Evolutionary conservation across 64 coral and sea anemone species (phyloP).

Genomic region (Cladopsammia gracilis): DNA sequence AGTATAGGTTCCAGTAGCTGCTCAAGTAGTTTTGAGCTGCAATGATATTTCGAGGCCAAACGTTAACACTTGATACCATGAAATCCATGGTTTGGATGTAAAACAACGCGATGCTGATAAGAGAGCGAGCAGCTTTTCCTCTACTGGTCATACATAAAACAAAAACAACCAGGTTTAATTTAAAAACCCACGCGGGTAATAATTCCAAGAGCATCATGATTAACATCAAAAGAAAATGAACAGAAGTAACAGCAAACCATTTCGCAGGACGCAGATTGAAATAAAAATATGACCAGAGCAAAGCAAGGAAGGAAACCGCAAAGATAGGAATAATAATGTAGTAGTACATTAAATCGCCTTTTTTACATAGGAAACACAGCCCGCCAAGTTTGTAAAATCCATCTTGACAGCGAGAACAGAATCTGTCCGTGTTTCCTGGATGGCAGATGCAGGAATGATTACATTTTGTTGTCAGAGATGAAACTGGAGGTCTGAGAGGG

Average conservation of each 20-base stretch:
- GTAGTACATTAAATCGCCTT: background rate
- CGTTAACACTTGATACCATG: constrained; percentile 12
- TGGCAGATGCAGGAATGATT: background rate
- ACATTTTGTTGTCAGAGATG: background rate
- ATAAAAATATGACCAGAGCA: constrained; percentile 10
- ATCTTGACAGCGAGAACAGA: background rate
- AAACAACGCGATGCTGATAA: constrained; percentile 41
- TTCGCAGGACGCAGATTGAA: background rate
- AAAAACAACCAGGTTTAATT: constrained; percentile 28
- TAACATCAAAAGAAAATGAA: constrained; percentile 2
- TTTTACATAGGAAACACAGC: background rate
- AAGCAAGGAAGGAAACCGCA: background rate
- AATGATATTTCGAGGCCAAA: constrained; percentile 40
- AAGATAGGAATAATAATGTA: background rate
- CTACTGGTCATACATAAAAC: constrained; percentile 26
- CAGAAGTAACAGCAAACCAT: background rate
- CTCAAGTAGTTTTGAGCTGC: constrained; percentile 53
- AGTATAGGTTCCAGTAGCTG: constrained; percentile 47
- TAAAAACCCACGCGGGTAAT: constrained; percentile 40
- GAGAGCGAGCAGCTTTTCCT: constrained; percentile 14
- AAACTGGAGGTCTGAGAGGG: background rate
- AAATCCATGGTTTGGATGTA: constrained; percentile 68
- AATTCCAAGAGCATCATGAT: constrained; percentile 30
- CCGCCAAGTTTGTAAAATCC: constrained; percentile 8
- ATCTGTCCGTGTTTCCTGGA: constrained; percentile 12